Evolutionary conservation across 2,113 vertebrate genomes (phyloP), one percentile per base, ranked within the genome.

Genomic region (Dasyprocta punctata): DNA sequence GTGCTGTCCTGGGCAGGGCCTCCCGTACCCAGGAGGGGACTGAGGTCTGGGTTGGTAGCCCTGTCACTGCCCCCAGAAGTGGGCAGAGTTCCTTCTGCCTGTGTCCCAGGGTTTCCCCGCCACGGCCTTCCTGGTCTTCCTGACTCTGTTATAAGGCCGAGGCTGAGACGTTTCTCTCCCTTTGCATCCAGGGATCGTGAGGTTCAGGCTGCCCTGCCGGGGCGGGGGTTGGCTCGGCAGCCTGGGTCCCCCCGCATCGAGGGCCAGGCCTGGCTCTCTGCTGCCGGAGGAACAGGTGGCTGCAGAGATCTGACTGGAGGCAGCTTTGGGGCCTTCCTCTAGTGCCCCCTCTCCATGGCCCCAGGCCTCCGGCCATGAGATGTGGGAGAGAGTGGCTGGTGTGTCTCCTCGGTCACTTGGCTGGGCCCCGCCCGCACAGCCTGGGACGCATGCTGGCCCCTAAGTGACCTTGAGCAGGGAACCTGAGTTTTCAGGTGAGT

Each of bases 191-290:
- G 69, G 2, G 7, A 44, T 8, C 9, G 1, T 44, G 38, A 95
- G 84, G 56, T 30, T n/a, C 0, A 1, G 60, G 28, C 49, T 9
- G 28, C 38, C 36, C 5, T 14, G 12, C 5, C 0, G 16, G 7
- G 49, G 19, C 13, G 38, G n/a, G 47, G 41, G 49, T 8, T 22
- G 14, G 20, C 7, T 63, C 47, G 71, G 67, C 9, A 14, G 16
- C 44, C 16, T 4, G 7, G 12, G 24, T 19, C 33, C 38, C 56
- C 56, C 67, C 61, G 11, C 17, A 38, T 36, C 22, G 54, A 60
- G 56, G 38, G 65, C 73, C 58, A 83, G 24, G 56, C 75, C 65
- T 86, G 20, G 24, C 26, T 33, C 58, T 8, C 88, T 91, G 41
- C 13, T 61, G 41, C 75, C 38, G n/a, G 7, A 26, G 49, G 60